phyloP scores from a whole-genome alignment of 2,888 invertebrate species.

The Stictocephala bisonia region DNA sequence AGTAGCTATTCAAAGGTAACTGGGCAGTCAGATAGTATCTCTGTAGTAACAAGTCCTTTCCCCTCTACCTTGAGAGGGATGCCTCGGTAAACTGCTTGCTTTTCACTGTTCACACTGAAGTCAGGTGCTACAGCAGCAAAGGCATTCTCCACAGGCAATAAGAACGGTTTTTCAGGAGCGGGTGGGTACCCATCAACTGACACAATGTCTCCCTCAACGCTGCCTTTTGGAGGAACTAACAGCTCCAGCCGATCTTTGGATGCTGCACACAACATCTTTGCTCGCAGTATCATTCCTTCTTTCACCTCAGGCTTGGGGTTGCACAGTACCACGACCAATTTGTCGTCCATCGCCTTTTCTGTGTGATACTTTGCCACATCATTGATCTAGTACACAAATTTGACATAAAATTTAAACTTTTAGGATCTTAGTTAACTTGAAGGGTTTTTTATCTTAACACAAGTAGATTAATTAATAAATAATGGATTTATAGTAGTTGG shows the following conservation, averaged over 20 bases:
- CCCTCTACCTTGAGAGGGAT: slow-evolving; percentile 75
- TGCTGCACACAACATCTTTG: slow-evolving; percentile 96
- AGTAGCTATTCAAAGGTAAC: no score
- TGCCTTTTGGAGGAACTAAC: slow-evolving; percentile 75
- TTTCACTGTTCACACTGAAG: slow-evolving; percentile 76
- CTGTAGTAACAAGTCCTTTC: slow-evolving; percentile 77
- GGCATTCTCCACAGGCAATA: slow-evolving; percentile 93
- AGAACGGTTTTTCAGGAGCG: slow-evolving; percentile 81
- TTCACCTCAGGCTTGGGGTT: slow-evolving; percentile 72
- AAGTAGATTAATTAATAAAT: no score
- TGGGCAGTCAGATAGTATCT: slow-evolving; percentile 66
- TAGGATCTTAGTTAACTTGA: no score
- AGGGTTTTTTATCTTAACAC: no score
- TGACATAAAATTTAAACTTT: no score
- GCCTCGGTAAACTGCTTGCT: slow-evolving; percentile 83
- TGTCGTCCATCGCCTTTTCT: slow-evolving; percentile 66
- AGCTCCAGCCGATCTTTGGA: slow-evolving; percentile 83
- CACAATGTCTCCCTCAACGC: slow-evolving; percentile 76
- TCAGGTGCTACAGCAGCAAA: slow-evolving; percentile 90
- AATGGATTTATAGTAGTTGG: no score
- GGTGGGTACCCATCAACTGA: slow-evolving; percentile 74
- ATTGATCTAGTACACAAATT: slow-evolving; percentile 62
- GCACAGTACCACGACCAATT: slow-evolving; percentile 68
- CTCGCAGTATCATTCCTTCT: slow-evolving; percentile 87
- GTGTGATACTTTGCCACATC: slow-evolving; percentile 66